Percentiles rank a stretch among this genome's conserved stretches.
phyloP scores from a whole-genome alignment of 2,113 vertebrate genomes.

The Nycticebus coucang region DNA sequence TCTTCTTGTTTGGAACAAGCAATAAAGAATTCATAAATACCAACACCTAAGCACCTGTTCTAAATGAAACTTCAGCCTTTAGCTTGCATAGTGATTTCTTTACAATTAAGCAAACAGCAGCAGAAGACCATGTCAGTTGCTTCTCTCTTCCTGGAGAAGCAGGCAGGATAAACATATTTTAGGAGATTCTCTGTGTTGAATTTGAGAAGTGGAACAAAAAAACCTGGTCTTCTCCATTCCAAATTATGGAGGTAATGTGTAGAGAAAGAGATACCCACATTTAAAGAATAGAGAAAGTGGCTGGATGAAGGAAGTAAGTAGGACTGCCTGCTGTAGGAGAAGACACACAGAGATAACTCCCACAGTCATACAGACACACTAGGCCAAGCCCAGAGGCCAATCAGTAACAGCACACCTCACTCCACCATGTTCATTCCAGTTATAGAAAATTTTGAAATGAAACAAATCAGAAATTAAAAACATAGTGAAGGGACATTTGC shows the following conservation, averaged over 20 bases:
- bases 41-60: conserved; percentile 17
- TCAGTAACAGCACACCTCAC: no score
- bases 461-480: no score
- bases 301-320: not conserved
- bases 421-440: no score
- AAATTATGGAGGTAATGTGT: not conserved
- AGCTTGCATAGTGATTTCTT: conserved; percentile 62
- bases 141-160: conserved; percentile 53
- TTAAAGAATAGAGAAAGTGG: not conserved
- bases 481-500: no score
- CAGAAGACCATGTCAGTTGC: conserved; percentile 58
- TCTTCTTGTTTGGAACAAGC: conserved; percentile 54
- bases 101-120: conserved; percentile 56
- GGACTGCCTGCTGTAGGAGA: no score
- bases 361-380: no score
- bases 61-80: conserved; percentile 14
- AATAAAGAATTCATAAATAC: conserved; percentile 57
- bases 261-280: not conserved
- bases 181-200: conserved; percentile 19
- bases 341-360: no score
- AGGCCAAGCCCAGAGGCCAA: no score
- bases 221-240: not conserved
- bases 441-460: no score
- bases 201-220: not conserved
- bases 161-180: not conserved